Base-by-base conservation (phyloP, 1,140 invertebrate genomes). In the Sesamia nonagrioides region DNA sequence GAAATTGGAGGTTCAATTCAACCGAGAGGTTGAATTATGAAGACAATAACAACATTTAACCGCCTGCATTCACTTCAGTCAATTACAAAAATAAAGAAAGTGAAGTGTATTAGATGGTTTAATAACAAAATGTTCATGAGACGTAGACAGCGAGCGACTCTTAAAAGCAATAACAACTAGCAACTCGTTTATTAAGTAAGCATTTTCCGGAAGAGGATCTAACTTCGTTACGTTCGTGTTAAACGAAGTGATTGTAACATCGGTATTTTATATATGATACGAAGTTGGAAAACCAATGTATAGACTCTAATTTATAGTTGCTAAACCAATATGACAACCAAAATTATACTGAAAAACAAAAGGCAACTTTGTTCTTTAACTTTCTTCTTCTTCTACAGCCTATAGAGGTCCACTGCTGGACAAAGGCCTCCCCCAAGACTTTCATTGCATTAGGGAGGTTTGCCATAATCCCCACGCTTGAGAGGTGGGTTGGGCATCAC, bases 171-270 rank as follows among this genome's bases (percentile, higher is more conserved):
- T 27, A 1, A 27, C 27, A 27, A 27, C 27, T 40, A 40, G 6
- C 9, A 52, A 52, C 13, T 35, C 11, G 52, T 56, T 15, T 60
- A 60, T 60, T 27, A 35, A 60, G 9, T 60, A n/a, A 9, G 35
- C 13, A 61, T 61, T 61, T 61, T 61, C 58, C 58, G 58, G 58
- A 61, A 61, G 15, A 61, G 58, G 40, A 15, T 61, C 33, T 6
- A 35, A 17, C 13, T 40, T 18, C 52, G 52, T n/a, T 56, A 56
- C 17, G 17, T 58, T 8, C 9, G 33, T 2, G 15, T 37, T 37
- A 6, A 17, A 61, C 35, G 37, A 61, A n/a, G n/a, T 35, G 6
- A 58, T 37, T 37, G 13, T 13, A 61, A 27, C 58, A 9, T 40
- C 58, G 5, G 5, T 37, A 8, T 7, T 40, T 40, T 40, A 40